Percentiles rank a stretch among this genome's conserved stretches.
These are phyloP conservation scores for Agrotis ipsilon DNA, from an alignment of 2,888 invertebrate genomes.

Conservation along the genomic window DNA sequence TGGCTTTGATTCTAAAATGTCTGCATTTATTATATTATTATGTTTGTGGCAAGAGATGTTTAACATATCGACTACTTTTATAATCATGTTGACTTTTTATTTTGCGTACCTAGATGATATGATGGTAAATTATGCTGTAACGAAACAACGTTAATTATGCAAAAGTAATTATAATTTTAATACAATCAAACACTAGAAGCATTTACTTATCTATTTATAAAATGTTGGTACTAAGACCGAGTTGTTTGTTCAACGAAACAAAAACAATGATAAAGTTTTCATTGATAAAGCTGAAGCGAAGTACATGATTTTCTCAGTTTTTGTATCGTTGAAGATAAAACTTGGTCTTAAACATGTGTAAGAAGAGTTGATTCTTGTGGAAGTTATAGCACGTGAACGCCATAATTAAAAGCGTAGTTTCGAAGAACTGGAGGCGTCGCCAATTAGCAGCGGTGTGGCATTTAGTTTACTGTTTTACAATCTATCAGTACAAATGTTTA, in stretches of 20 bases:
- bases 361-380: constrained; percentile 60
- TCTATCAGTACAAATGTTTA: constrained; percentile 48
- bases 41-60: neutral
- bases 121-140: neutral
- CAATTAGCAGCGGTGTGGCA: constrained; percentile 61
- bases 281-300: constrained; percentile 38
- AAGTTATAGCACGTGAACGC: constrained; percentile 75
- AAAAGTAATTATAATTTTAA: constrained; percentile 30
- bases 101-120: constrained; percentile 35
- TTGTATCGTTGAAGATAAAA: constrained; percentile 33
- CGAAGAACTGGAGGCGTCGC: constrained; percentile 50
- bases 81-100: neutral
- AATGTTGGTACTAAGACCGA: constrained; percentile 52
- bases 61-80: neutral
- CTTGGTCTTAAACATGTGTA: constrained; percentile 60
- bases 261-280: constrained; percentile 32
- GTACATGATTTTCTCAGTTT: constrained; percentile 32
- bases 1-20: neutral
- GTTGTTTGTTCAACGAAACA: constrained; percentile 44
- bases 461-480: constrained; percentile 47
- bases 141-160: constrained; percentile 46
- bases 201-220: constrained; percentile 65
- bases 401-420: constrained; percentile 68
- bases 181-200: constrained; percentile 60
- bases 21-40: neutral